Conservation (phyloP, 2,113 vertebrate species). For the Saguinus midas region DNA sequence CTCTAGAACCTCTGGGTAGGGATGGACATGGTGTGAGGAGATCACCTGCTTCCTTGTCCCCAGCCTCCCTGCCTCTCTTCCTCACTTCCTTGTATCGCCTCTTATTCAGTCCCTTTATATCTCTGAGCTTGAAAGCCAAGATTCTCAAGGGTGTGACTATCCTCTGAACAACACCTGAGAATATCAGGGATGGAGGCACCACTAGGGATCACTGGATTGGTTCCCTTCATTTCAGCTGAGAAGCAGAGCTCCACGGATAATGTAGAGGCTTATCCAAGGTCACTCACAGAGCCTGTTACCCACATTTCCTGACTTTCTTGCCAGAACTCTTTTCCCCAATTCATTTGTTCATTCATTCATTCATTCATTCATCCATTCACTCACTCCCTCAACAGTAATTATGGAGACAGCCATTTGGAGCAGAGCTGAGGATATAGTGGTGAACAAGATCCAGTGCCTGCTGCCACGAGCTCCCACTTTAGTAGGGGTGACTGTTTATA, state of each 20-base stretch:
- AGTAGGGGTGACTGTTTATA: rapidly evolving
- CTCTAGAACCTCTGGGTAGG: neutral
- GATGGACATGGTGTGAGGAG: rapidly evolving
- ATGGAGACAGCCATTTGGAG: neutral
- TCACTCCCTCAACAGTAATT: neutral
- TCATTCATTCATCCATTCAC: neutral
- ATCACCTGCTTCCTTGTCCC: neutral
- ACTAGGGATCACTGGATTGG: neutral
- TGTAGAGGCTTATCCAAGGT: neutral
- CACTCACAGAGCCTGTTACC: neutral
- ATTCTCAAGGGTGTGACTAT: rapidly evolving
- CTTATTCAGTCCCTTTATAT: neutral
- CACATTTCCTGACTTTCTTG: neutral
- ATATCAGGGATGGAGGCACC: neutral
- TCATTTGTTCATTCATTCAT: neutral
- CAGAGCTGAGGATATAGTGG: neutral
- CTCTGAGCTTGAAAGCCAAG: neutral
- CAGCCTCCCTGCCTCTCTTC: neutral
- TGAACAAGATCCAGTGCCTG: neutral
- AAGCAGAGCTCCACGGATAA: neutral
- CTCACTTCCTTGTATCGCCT: rapidly evolving
- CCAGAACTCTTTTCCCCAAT: neutral
- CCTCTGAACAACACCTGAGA: too few species aligned
- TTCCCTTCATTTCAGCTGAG: neutral
- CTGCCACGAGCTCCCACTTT: rapidly evolving